These are phyloP conservation scores for Amphipoea lucens DNA, from an alignment of 2,888 invertebrate genomes.

Conservation along the genomic window DNA sequence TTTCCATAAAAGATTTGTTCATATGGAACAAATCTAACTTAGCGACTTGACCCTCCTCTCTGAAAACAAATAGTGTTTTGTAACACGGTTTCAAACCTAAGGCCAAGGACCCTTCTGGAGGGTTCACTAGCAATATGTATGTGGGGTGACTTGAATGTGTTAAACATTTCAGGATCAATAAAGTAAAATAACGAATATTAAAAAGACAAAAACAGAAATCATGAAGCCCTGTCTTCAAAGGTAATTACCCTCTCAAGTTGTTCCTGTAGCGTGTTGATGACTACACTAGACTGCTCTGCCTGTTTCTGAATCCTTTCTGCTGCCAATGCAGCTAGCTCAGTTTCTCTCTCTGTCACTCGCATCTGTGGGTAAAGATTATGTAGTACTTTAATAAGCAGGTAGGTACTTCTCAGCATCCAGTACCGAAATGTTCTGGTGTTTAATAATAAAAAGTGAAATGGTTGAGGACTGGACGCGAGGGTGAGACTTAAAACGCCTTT, in stretches of 20 bases:
- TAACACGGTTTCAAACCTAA: neutral
- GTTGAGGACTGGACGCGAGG: neutral
- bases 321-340: conserved; percentile 82
- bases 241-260: conserved; percentile 86
- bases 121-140: neutral
- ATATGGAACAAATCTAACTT: no score
- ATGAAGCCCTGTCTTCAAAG: neutral
- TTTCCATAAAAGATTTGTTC: no score
- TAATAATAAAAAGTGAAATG: neutral
- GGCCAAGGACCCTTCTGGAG: neutral
- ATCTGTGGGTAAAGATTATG: conserved; percentile 66
- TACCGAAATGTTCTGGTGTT: neutral
- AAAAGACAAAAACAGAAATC: neutral
- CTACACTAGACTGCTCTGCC: conserved; percentile 82
- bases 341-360: conserved; percentile 80
- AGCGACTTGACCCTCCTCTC: no score
- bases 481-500: neutral
- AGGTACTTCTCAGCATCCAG: neutral
- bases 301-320: conserved; percentile 83
- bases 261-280: conserved; percentile 87
- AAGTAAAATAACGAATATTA: neutral
- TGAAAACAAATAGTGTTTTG: neutral
- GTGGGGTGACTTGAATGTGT: neutral
- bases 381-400: neutral
- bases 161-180: neutral